Evolutionary conservation across 2,888 invertebrate genomes (phyloP), one percentile per base, ranked within the genome.

Genomic region (Drosophila glabriapex): DNA sequence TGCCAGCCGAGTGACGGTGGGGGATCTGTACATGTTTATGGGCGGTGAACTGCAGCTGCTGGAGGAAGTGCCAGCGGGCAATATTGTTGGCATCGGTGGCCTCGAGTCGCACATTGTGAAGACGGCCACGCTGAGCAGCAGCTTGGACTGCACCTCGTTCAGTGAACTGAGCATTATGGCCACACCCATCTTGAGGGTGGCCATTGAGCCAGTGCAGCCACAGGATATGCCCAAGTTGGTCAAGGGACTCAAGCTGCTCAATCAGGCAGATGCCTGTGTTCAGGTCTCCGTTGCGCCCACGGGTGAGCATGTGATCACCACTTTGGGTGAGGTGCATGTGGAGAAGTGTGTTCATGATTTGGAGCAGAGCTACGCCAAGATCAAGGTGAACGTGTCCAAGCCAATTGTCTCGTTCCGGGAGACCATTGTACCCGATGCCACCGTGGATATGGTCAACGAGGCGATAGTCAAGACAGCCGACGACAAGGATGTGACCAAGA

Each of bases 401-500:
- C 99, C 99, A 0, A 99, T 99, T 85, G 99, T 99, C 1, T 97
- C 99, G 9, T 98, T 99, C 91, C 95, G 97, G 81, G 99, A 99
- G 94, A 99, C 99, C 0, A 95, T 99, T 62, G 95, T 98, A 0
- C 95, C 95, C 22, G 96, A 96, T 25, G 97, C 97, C 0, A 97
- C 95, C 89, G 93, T 96, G 4, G 98, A 97, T 92, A 97, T 97
- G 97, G 96, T 97, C 0, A 97, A 97, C 91, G 98, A 97, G 94
- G 95, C 95, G 55, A 97, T 98, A 64, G 95, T 96, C 43, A 95
- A 95, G 14, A 95, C 95, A 9, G 91, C 91, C 9, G 91, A 85
- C 77, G 91, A 91, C 53, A 94, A 94, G 53, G 93, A 93, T 55
- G 93, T 94, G 52, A 94, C 93, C 68, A 94, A 95, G 54, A 95